Base-by-base conservation (phyloP, 2,797 vertebrate genomes). In the Phataginus tricuspis region DNA sequence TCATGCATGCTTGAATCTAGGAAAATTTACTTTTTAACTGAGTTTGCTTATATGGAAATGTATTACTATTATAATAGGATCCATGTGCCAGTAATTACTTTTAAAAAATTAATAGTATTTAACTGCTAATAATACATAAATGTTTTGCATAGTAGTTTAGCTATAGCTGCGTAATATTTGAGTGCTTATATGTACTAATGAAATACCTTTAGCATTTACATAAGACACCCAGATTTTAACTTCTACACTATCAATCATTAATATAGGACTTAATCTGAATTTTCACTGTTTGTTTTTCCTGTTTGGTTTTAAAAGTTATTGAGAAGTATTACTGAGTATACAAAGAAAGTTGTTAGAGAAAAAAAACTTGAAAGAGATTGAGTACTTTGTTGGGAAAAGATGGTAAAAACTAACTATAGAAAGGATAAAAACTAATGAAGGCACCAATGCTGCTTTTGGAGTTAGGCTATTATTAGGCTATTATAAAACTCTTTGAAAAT, bases 201-300 rank as follows among this genome's bases (percentile, higher is more conserved):
- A 82, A 78, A 63, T 45, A 42, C 3, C 6, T 37, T 14, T 69
- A 66, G 19, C 11, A 63, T 9, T 86, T 64, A 39, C 13, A 29
- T 55, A 80, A 85, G 4, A 29, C 0, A 75, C 21, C 5, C 4
- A 83, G 19, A 79, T 61, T 95, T 69, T 68, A 85, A 82, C 31
- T 82, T 23, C 69, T 59, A 64, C 0, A 71, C 4, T 69, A 86
- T 86, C 83, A 59, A 34, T 86, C 42, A 75, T 92, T 86, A 78
- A 77, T 80, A 66, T 34, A 82, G 55, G 19, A 74, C 34, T 80
- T 45, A 9, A 23, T 85, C 94, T 75, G 57, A 94, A 89, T 82
- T 90, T 75, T 89, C 31, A 89, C 51, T 83, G 29, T 91, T 94
- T 88, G 49, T 9, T 77, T 92, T 93, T 45, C 23, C 25, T 87